Evolutionary conservation across 2,888 invertebrate species (phyloP), one percentile per base, ranked within the genome.

Genomic region (Drosophila demipolita): DNA sequence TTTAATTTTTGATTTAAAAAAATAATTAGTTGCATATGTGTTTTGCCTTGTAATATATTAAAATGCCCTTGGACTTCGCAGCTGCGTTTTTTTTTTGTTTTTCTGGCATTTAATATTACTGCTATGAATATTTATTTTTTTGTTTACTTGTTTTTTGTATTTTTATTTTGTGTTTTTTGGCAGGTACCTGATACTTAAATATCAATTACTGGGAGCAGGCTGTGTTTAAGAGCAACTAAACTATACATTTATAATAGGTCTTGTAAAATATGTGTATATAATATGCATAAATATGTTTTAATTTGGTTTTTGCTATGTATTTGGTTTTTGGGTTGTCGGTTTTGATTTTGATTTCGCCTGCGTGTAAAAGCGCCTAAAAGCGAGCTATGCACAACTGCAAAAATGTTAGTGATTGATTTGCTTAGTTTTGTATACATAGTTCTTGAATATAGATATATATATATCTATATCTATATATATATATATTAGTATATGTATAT

Each of bases 181-280:
- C 90, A 90, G 90, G 90, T 90, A 90, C 90, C 88, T 83, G 90
- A 90, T 83, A 90, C 78, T 83, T 87, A 85, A 81, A 82, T 79
- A 80, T 82, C 83, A 75, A 75, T 87, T 82, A 73, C 70, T 42
- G 63, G 75, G 60, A 54, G 48, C 60, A 55, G 69, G 59, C 55
- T 66, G 74, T 65, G 77, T 58, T 63, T 48, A 55, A 59, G 48
- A 79, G 78, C 80, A 83, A 86, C 80, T 76, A 9, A 83, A 58
- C 55, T 61, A n/a, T 63, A 69, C 32, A 42, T 67, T 36, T 54
- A 26, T 45, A 33, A 36, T 36, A 40, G 52, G 61, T 49, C 26
- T 38, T 72, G 33, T 52, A 59, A 66, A 73, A 70, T 61, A 77
- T 45, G 45, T 45, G 45, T 45, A 55, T 55, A 55, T 55, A 54